Percentiles rank a stretch among this genome's conserved stretches.
These are phyloP conservation scores for Blastomussa wellsi DNA, from an alignment of 92 coral and sea anemone genomes.

Conservation along the genomic window DNA sequence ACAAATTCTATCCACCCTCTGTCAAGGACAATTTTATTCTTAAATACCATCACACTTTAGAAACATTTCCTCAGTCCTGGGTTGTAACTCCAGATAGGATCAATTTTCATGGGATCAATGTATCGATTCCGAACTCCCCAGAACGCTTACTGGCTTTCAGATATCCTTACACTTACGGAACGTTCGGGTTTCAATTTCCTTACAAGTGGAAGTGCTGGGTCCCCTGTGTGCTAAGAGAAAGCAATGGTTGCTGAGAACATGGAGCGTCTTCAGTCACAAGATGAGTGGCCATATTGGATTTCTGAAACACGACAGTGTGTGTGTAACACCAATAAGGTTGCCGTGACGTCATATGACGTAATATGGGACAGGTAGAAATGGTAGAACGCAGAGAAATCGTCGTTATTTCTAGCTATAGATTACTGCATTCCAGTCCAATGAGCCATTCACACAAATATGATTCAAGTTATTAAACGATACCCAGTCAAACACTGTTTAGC, in stretches of 20 bases:
- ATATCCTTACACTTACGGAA: conserved; percentile 70
- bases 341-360: too few species aligned
- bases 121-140: conserved; percentile 68
- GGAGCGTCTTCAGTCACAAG: too few species aligned
- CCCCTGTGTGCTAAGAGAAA: conserved; percentile 68
- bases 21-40: conserved; percentile 57
- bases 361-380: too few species aligned
- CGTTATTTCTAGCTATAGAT: too few species aligned
- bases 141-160: conserved; percentile 55
- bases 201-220: conserved; percentile 95
- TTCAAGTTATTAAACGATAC: too few species aligned
- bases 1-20: conserved; percentile 67
- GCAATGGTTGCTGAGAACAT: conserved; percentile 28
- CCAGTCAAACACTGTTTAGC: too few species aligned
- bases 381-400: too few species aligned
- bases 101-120: conserved; percentile 64
- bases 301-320: too few species aligned
- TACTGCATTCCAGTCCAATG: too few species aligned
- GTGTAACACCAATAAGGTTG: too few species aligned
- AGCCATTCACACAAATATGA: too few species aligned
- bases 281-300: too few species aligned
- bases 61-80: conserved; percentile 76
- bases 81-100: conserved; percentile 61
- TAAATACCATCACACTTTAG: conserved; percentile 47
- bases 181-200: conserved; percentile 60